These are phyloP conservation scores for Campaea margaritaria DNA, from an alignment of 2,888 invertebrate genomes.

Conservation along the genomic window DNA sequence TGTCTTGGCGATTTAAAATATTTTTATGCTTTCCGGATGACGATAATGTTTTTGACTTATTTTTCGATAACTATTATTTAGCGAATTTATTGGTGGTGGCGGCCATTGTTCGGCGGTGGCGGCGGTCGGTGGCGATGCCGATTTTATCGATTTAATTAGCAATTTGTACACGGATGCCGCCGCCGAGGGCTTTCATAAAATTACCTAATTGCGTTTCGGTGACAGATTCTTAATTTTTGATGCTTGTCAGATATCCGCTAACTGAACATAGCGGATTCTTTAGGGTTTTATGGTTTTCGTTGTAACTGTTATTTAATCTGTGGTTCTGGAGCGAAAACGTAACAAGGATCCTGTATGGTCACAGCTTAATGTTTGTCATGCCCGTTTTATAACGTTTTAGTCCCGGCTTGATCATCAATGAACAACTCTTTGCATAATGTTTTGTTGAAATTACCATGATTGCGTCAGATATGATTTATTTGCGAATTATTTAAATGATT, in stretches of 20 bases:
- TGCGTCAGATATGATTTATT: slow-evolving; percentile 67
- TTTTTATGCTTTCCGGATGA: slow-evolving; percentile 83
- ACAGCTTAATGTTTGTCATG: too few relatives aligned
- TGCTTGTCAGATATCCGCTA: slow-evolving; percentile 51
- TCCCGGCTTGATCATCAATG: slow-evolving; percentile 29
- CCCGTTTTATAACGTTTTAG: neutral
- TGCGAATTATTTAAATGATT: slow-evolving; percentile 70
- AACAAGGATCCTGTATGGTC: too few relatives aligned
- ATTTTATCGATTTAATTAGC: slow-evolving; percentile 63
- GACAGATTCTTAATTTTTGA: slow-evolving; percentile 60
- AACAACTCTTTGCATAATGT: slow-evolving; percentile 49
- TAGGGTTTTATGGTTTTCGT: too few relatives aligned
- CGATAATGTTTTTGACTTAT: slow-evolving; percentile 81
- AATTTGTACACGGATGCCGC: slow-evolving; percentile 71
- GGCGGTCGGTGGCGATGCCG: slow-evolving; percentile 40
- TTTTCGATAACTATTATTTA: slow-evolving; percentile 83
- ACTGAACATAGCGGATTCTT: neutral
- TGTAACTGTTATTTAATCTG: too few relatives aligned
- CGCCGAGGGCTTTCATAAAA: slow-evolving; percentile 49
- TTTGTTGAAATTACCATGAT: slow-evolving; percentile 62
- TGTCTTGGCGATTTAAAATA: slow-evolving; percentile 82
- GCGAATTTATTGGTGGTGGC: slow-evolving; percentile 74
- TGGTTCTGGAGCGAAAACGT: too few relatives aligned
- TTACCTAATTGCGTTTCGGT: slow-evolving; percentile 56
- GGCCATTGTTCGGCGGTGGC: slow-evolving; percentile 57